phyloP scores from a whole-genome alignment of 2,113 vertebrate species.

The Ammodytes marinus region DNA sequence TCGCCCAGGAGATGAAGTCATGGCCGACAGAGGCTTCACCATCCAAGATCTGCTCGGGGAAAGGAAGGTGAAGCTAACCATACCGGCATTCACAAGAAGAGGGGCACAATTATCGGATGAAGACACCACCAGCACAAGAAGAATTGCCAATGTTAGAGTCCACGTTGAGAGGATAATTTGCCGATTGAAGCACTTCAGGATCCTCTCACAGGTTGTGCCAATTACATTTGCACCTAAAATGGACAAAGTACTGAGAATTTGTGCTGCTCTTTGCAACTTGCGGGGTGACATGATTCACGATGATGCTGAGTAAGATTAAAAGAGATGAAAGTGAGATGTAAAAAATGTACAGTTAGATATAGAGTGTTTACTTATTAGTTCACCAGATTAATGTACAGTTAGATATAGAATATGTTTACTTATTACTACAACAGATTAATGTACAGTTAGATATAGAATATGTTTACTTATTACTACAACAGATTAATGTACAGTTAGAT shows the following conservation, averaged over 20 bases:
- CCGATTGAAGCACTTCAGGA: neutral
- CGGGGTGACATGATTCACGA: neutral
- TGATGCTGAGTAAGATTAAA: neutral
- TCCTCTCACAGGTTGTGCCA: neutral
- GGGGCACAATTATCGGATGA: too few species aligned
- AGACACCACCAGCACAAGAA: too few species aligned
- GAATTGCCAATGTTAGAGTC: too few species aligned
- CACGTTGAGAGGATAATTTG: neutral
- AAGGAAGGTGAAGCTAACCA: neutral
- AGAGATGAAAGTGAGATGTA: too few species aligned
- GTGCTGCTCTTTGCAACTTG: constrained; percentile 23
- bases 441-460: too few species aligned
- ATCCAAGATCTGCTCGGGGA: neutral
- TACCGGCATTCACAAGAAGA: neutral
- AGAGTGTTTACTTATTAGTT: too few species aligned
- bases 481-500: too few species aligned
- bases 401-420: too few species aligned
- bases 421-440: too few species aligned
- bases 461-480: too few species aligned
- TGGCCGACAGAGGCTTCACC: neutral
- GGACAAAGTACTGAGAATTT: constrained; percentile 23
- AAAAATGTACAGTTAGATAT: too few species aligned
- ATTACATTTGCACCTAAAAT: neutral
- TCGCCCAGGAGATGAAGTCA: neutral
- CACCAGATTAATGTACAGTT: too few species aligned